Evolutionary conservation across 2,113 vertebrate genomes (phyloP), one percentile per base, ranked within the genome.

Genomic region (Halichoeres trimaculatus): DNA sequence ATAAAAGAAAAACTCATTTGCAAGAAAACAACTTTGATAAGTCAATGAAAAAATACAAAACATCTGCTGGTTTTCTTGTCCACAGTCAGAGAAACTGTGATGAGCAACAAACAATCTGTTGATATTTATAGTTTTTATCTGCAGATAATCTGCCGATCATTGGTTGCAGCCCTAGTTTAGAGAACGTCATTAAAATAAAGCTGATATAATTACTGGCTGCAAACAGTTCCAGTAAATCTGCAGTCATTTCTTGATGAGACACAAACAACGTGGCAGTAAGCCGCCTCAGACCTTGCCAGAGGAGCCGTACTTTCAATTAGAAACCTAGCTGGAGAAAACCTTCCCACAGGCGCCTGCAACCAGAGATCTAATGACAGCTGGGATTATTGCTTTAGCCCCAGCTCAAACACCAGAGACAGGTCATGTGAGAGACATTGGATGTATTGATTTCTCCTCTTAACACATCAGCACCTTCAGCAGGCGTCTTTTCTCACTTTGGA

Each of bases 351-450:
- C 63, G 8, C 23, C 72, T 67, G 75, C 59, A 65, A 19, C 30
- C 69, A 30, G 20, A 48, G 68, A 74, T 76, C 48, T 69, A 76
- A 81, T 81, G 83, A 80, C 65, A 58, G 67, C 59, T 9, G 43
- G 35, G 70, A 35, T 72, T 86, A 82, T 82, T 82, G 66, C 36
- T 80, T 83, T 76, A 57, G 20, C 60, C 47, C 1, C 22, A 65
- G 72, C 65, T 60, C 20, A 67, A 61, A 38, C 71, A 23, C 67
- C 77, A 70, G 47, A 64, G 40, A 12, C 0, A 43, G 58, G 58
- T 56, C 34, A 55, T 20, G 23, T 12, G 55, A 74, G 38, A 23
- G 24, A 61, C 61, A 38, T 4, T 30, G 57, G 59, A 59, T 26
- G 1, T 56, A 66, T 66, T 35, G 59, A 78, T 70, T 52, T 36